phyloP scores from a whole-genome alignment of 2,797 vertebrate species.

The Staurois parvus region DNA sequence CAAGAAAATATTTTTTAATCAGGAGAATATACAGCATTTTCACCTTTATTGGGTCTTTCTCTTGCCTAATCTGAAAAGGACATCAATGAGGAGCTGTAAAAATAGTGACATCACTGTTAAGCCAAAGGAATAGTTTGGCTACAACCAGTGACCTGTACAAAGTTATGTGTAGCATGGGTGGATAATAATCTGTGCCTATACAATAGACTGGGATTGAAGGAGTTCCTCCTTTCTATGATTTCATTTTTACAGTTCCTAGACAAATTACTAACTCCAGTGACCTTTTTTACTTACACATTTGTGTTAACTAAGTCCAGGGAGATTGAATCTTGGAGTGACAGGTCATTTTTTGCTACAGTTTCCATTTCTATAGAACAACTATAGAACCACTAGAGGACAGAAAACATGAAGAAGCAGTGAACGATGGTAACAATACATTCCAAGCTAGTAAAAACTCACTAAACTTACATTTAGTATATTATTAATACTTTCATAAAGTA shows the following conservation, averaged over 20 bases:
- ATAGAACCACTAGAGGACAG: too few species aligned
- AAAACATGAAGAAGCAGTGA: too few species aligned
- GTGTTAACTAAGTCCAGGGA: neutral
- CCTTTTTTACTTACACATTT: constrained; percentile 13
- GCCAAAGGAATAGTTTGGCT: neutral
- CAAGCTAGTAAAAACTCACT: too few species aligned
- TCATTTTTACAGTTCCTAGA: neutral
- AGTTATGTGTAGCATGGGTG: neutral
- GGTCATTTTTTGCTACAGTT: neutral
- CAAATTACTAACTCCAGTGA: neutral
- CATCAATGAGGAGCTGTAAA: constrained; percentile 12
- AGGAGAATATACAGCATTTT: neutral
- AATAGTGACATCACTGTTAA: constrained; percentile 10
- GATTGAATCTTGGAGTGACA: neutral
- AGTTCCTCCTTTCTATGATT: neutral
- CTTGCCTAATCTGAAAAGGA: neutral
- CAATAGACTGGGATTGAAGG: neutral
- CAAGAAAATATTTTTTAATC: too few species aligned
- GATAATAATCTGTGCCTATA: neutral
- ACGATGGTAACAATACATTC: too few species aligned
- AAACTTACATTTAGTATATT: too few species aligned
- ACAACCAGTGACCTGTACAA: constrained; percentile 19
- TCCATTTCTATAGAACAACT: too few species aligned
- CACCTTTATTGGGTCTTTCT: neutral
- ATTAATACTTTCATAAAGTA: too few species aligned